These are phyloP conservation scores for Ricordea florida DNA, from an alignment of 92 coral and sea anemone species.

Conservation along the genomic window DNA sequence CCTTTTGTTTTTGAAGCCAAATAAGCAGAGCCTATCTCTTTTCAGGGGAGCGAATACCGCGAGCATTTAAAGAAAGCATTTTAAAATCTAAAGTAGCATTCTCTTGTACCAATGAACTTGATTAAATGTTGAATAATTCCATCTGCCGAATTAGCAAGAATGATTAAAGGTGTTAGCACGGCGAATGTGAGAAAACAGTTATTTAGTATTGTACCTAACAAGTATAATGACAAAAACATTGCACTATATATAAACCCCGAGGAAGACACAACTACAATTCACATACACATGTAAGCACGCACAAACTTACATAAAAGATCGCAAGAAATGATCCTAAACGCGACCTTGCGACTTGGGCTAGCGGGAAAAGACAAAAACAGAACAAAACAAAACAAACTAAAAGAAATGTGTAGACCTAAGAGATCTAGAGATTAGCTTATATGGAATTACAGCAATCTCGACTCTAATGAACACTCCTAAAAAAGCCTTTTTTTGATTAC, in stretches of 20 bases:
- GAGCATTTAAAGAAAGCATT: conserved; percentile 47
- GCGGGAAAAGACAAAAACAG: not conserved
- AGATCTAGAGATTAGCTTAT: not conserved
- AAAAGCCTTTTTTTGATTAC: not conserved
- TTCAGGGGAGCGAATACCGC: conserved; percentile 40
- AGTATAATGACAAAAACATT: not conserved
- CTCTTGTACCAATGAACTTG: not conserved
- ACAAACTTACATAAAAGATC: not conserved
- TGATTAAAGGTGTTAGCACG: not conserved
- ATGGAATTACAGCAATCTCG: not conserved
- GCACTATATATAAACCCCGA: not conserved
- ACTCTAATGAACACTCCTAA: no score
- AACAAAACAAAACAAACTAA: no score
- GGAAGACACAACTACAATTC: not conserved
- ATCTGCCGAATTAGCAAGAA: not conserved
- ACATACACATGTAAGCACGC: not conserved
- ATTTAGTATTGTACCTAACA: no score
- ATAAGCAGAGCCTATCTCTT: conserved; percentile 40
- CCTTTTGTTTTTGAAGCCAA: conserved; percentile 42
- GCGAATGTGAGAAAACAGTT: no score
- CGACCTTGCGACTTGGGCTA: not conserved
- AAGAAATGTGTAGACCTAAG: no score
- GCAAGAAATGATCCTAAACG: not conserved
- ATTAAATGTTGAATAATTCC: not conserved
- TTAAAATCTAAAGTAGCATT: not conserved